Base-by-base conservation (phyloP, 2,888 invertebrate genomes). In the Serrognathus titanus region DNA sequence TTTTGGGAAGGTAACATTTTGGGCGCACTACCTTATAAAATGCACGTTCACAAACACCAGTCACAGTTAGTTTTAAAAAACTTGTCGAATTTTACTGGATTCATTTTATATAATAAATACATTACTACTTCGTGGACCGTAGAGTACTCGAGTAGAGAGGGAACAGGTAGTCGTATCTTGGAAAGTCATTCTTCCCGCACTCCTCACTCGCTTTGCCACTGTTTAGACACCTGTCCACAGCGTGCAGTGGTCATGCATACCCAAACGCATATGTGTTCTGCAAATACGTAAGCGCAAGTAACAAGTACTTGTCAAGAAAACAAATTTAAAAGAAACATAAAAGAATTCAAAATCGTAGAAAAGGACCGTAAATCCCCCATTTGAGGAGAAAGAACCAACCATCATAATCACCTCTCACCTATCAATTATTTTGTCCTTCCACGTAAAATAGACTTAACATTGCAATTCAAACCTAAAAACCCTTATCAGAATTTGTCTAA, bases 101-200 rank as follows among this genome's bases (percentile, higher is more conserved):
- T 54, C 57, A 53, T 61, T 59, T 57, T 58, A 53, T 55, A 48
- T 58, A 31, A 31, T 31, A 31, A 31, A 31, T 31, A 31, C 24
- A 58, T 51, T 46, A 52, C 50, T 56, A 46, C 43, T 53, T 59
- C 24, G 61, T 60, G 57, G 61, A 64, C 66, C 69, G 70, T 68
- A 69, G 67, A 67, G 63, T 64, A 64, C 59, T 65, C 63, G 58
- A 56, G 68, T 68, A 66, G 73, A 70, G 71, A 69, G 72, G 71
- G 71, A 73, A 72, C 71, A 72, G 73, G 71, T 72, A 72, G 72
- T 70, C 69, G 66, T 69, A 70, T 67, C 66, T 68, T 64, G 63
- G 61, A 59, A 55, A 63, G 61, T 61, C 62, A 61, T 58, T 63
- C 61, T 62, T 59, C 61, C 63, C 59, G 50, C 59, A 59, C 59